Evolutionary conservation across 2,888 invertebrate genomes (phyloP), one percentile per base, ranked within the genome.

Genomic region (Orchesellides sinensis): DNA sequence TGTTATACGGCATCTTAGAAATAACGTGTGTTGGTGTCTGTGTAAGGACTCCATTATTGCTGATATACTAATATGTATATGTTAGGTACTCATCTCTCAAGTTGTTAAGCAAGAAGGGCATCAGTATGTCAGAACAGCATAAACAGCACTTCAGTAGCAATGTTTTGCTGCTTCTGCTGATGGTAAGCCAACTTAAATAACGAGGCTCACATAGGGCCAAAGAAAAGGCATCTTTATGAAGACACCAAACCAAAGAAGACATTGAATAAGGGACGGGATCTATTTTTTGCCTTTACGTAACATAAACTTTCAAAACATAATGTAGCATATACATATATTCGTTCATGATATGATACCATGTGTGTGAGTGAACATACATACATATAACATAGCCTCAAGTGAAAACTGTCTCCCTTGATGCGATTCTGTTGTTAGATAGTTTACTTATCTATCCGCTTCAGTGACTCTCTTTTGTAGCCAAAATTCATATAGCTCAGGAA

Each of bases 391-490:
- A 68, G 78, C 78, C 78, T 69, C 49, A 12, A 78, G 78, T 78
- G 52, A 77, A 78, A 78, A 78, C 78, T 69, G 78, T 78, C 77
- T 77, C 45, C 63, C 78, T 59, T 78, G 78, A 78, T 78, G 78
- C 78, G 78, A 78, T 78, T 78, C 78, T 61, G 78, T 69, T 78
- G 78, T 78, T 69, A 78, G 78, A 78, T 78, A 78, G 78, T 78
- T 78, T 69, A 78, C 78, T 78, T 78, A 78, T 78, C 78, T 78
- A 68, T 78, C 52, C 78, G 78, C 78, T 52, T 78, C 78, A 78
- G 68, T 69, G 78, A 78, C 66, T 78, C 52, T 40, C 68, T 47
- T 68, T 69, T 69, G 59, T 68, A 68, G 32, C 66, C 56, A 56
- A 59, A 78, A 69, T 78, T 78, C 61, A 69, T 78, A 45, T 45